Base-by-base conservation (phyloP, 2,888 invertebrate genomes). In the Rhopalosiphum nymphaeae region DNA sequence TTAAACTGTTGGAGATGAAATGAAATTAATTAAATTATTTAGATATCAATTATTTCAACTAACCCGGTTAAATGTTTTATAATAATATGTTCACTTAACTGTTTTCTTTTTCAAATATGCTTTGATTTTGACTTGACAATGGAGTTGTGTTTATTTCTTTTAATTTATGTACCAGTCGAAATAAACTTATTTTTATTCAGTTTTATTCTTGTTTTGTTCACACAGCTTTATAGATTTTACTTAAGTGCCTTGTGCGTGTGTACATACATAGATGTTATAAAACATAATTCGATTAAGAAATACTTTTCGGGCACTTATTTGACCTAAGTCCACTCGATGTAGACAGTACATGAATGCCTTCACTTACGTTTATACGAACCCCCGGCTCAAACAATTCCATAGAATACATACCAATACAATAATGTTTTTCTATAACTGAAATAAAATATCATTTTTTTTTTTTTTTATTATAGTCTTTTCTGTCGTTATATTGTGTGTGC, bases 371-470 rank as follows among this genome's bases (percentile, higher is more conserved):
- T 86, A 61, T 86, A 87, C 92, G 86, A 46, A 92, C 61, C n/a
- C 53, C n/a, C 5, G 57, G 44, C 57, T 57, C 91, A 25, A 91
- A 91, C 85, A 91, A 86, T 91, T 91, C 53, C 91, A 67, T 49
- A 29, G 88, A 49, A 88, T 46, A 49, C 92, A 57, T 78, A 67
- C 49, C 87, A 36, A 67, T 87, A 87, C 92, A 61, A 92, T 26
- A 89, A 89, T 67, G 89, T 93, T 93, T 93, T 93, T 67, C 92
- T 88, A 46, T 57, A 93, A 93, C 93, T 46, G 89, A 93, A 93
- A 93, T 89, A 93, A 93, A 93, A 93, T 89, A 89, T 89, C 56
- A 89, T 93, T 94, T 86, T 88, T 92, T 61, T 49, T n/a, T 49
- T 88, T 57, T 93, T 78, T 56, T 84, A 93, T 53, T 93, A 36